Evolutionary conservation across 1,140 invertebrate genomes (phyloP).

Genomic region (Lineus longissimus): DNA sequence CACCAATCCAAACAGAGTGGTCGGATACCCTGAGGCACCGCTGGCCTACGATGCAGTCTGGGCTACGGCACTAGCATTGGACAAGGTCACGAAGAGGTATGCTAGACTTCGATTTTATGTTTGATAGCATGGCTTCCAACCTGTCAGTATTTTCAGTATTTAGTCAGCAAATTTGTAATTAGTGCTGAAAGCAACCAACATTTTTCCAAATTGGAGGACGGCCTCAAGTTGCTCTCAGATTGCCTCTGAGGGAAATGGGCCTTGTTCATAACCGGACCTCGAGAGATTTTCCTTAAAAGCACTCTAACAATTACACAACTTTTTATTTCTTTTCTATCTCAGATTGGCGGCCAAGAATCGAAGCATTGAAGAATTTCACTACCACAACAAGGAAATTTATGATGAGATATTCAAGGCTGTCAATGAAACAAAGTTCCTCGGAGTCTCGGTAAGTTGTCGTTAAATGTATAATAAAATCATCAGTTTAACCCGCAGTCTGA

Average conservation of each 20-base stretch:
- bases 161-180: neutral
- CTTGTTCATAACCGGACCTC: no score
- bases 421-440: constrained; percentile 94
- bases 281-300: no score
- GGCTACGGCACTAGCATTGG: constrained; percentile 94
- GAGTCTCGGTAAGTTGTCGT: constrained; percentile 81
- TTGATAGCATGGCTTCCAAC: constrained; percentile 8
- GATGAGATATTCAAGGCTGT: constrained; percentile 95
- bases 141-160: constrained; percentile 26
- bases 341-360: constrained; percentile 68
- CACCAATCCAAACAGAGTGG: constrained; percentile 58
- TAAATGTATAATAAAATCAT: no score
- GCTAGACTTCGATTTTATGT: constrained; percentile 7
- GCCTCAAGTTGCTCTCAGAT: no score
- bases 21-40: constrained; percentile 94
- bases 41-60: constrained; percentile 98
- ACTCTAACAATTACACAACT: no score
- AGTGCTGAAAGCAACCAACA: no score
- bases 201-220: no score
- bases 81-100: constrained; percentile 70
- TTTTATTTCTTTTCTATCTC: neutral
- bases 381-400: constrained; percentile 89
- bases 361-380: constrained; percentile 94
- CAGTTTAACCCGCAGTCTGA: no score
- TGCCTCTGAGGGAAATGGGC: no score